Evolutionary conservation across 2,888 invertebrate species (phyloP).

Genomic region (Sarcophaga subvicina): DNA sequence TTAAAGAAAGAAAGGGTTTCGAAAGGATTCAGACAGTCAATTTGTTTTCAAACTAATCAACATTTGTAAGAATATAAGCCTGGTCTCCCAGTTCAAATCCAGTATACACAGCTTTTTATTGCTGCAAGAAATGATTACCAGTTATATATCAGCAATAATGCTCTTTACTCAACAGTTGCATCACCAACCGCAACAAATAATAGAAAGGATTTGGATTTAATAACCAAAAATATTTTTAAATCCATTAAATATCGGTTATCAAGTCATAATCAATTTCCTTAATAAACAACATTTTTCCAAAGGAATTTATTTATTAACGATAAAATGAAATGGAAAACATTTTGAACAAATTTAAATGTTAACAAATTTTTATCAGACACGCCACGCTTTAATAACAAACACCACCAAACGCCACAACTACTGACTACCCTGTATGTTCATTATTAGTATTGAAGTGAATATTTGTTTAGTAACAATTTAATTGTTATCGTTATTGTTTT

Average conservation of each 20-base stretch:
- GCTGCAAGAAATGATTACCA: no score
- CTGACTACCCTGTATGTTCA: background rate
- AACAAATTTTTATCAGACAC: conserved; percentile 63
- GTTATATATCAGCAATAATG: no score
- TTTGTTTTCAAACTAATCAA: no score
- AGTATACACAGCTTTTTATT: no score
- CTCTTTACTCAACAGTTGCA: no score
- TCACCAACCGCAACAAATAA: no score
- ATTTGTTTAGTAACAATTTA: conserved; percentile 19
- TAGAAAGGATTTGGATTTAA: no score
- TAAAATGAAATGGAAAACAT: background rate
- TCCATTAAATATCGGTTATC: conserved; percentile 58
- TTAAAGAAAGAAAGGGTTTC: no score
- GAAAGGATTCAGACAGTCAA: no score
- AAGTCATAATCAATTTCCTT: conserved; percentile 66
- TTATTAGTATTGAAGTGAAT: conserved; percentile 10
- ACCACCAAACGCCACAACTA: conserved; percentile 17
- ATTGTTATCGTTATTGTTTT: conserved; percentile 13
- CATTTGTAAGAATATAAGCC: no score
- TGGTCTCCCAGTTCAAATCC: no score
- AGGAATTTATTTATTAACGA: conserved; percentile 16
- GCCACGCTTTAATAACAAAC: conserved; percentile 44
- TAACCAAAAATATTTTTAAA: background rate
- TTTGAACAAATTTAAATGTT: conserved; percentile 24
- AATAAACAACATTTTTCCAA: conserved; percentile 53